Evolutionary conservation across 53 echinoderm and acorn worm species (phyloP), one percentile per base, ranked within the genome.

Genomic region (Zoroaster sp.): DNA sequence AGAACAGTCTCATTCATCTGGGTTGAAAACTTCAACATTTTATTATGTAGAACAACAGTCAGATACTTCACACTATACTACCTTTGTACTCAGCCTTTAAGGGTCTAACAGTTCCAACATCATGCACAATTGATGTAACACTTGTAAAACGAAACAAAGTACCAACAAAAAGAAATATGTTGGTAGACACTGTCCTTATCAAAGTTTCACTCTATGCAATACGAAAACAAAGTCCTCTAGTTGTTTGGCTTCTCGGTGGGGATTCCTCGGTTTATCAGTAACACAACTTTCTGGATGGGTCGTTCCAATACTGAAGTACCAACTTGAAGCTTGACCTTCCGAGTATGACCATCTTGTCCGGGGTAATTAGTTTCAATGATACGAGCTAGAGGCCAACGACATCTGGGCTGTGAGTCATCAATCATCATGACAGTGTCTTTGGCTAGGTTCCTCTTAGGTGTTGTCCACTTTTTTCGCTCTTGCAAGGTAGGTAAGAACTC

Each of bases 381-480:
- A 33, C 78, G 51, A 42, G 77, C 89, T 30, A 88, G n/a, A n/a
- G n/a, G n/a, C n/a, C n/a, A n/a, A 21, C n/a, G 77, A 41, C 89
- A 88, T 54, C 28, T 25, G 40, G 65, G 78, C 2, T 15, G 70
- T 21, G 47, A 46, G 41, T 89, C 71, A 45, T 89, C 80, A 18
- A 45, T 69, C 30, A 89, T 78, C 65, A 89, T 67, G n/a, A 79
- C 89, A 3, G 79, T 76, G 69, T 89, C 89, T 5, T 40, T 31
- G 2, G 33, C 33, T 1, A 89, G 31, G 33, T 89, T 70, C 44
- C 71, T 78, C 51, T 39, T 30, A 4, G 78, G 69, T 3, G 23
- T 69, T 4, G 32, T 46, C 90, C 83, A 89, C 46, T 89, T 89
- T 18, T n/a, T 42, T 79, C 78, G 42, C 38, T 49, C 45, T 70